These are phyloP conservation scores for Actinia tenebrosa DNA, from an alignment of 64 coral and sea anemone species.

Conservation along the genomic window DNA sequence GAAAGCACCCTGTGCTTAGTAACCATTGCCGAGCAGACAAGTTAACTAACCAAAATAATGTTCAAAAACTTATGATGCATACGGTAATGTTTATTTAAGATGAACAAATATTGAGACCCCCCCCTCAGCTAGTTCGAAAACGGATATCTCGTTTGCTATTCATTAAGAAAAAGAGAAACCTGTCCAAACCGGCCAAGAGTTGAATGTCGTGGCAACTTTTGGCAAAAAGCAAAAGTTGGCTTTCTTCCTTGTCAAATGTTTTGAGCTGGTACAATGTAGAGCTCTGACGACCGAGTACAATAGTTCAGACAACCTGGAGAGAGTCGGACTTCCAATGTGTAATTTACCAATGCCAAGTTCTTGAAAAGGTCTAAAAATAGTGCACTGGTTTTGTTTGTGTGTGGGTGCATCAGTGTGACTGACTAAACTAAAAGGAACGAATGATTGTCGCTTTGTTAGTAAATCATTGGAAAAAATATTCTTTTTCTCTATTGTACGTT, in stretches of 20 bases:
- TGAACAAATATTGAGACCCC: neutral
- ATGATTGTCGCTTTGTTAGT: too few relatives aligned
- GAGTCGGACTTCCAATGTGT: neutral
- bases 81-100: neutral
- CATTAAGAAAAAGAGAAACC: neutral
- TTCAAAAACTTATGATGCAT: neutral
- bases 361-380: neutral
- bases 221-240: neutral
- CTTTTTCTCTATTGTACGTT: too few relatives aligned
- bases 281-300: neutral
- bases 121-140: neutral
- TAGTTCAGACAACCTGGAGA: neutral
- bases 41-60: neutral
- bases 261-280: neutral
- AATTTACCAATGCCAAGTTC: neutral
- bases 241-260: neutral
- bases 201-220: too few relatives aligned
- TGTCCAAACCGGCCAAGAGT: neutral
- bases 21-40: neutral
- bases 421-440: too few relatives aligned
- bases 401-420: too few relatives aligned
- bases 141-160: neutral
- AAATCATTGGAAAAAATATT: too few relatives aligned
- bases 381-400: neutral
- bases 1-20: neutral